Base-by-base conservation (phyloP, 2,113 vertebrate species). In the Pseudorectes ferrugineus region DNA sequence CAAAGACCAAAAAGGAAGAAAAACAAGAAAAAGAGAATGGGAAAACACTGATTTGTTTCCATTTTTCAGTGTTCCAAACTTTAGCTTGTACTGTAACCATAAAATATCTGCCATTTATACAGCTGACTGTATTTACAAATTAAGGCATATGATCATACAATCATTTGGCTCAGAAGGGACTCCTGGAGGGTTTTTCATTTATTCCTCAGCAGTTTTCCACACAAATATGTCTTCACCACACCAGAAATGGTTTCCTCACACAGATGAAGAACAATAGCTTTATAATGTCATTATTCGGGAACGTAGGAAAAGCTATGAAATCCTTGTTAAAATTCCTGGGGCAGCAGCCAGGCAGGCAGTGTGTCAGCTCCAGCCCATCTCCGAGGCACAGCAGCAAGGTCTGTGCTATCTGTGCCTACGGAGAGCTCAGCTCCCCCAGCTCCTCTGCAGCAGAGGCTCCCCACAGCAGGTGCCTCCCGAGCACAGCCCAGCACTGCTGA, bases 181-280 rank as follows among this genome's bases (percentile, higher is more conserved):
- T 81, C 73, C 76, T 70, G 65, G 19, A 58, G 76, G 51, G 29
- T 9, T 89, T 85, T 74, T 43, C 67, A 87, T 87, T 95, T 91
- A 81, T 71, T 67, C 80, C 70, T 54, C 70, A 67, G 87, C 88
- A 91, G 92, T 65, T 57, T 77, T 89, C 76, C 81, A 84, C 55
- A 74, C 35, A 92, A 84, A 48, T 51, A 62, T 23, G 43, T 87
- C 80, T 67, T 84, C 48, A 74, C 42, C 63, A 78, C 73, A 85
- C 51, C 84, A 96, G 80, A 87, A 89, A 91, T 20, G 59, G 76
- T 92, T 74, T 92, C 87, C 77, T 74, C 57, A 51, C 65, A 46
- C 26, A 75, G 65, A 83, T 10, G 55, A 95, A 46, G 84, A 95
- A 96, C 89, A 95, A 95, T 76, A 85, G 89, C 38, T 85, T 61